phyloP scores from a whole-genome alignment of 1,140 invertebrate genomes.

The Zaprionus inermis region DNA sequence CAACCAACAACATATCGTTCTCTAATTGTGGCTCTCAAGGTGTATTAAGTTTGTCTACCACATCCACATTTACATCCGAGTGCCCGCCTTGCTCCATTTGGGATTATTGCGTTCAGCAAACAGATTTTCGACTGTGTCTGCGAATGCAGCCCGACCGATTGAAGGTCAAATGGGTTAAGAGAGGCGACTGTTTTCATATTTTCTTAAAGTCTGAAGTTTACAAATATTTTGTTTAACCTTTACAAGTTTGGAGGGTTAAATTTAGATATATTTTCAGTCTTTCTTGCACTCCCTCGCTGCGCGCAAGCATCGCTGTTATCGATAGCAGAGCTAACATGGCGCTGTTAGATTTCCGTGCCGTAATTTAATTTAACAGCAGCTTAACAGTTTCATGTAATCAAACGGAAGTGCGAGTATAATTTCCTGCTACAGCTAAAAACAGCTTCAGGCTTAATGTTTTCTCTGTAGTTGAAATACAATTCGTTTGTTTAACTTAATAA shows the following conservation, averaged over 20 bases:
- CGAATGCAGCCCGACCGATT: not conserved
- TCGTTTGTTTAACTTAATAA: no score
- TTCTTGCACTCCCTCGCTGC: no score
- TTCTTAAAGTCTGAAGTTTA: not conserved
- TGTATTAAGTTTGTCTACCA: slow-evolving; percentile 31
- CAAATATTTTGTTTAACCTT: not conserved
- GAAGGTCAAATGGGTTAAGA: not conserved
- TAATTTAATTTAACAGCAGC: no score
- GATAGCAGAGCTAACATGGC: no score
- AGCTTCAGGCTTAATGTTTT: no score
- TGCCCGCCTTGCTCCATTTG: not conserved
- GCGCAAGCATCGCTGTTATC: no score
- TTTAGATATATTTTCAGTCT: no score
- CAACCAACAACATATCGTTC: slow-evolving; percentile 27
- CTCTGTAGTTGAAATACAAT: no score
- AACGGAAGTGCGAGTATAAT: no score
- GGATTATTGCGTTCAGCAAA: slow-evolving; percentile 1
- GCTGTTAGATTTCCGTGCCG: no score
- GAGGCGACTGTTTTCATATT: not conserved
- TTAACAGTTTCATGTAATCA: no score
- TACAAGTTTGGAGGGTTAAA: not conserved
- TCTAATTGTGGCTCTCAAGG: slow-evolving; percentile 38
- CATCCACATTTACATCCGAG: not conserved
- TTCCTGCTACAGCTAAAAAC: no score
- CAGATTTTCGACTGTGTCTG: slow-evolving; percentile 7